A percentile compares a stretch with the other conserved stretches of the same genome.
phyloP scores from a whole-genome alignment of 2,113 vertebrate genomes.

The Orthonyx spaldingii region DNA sequence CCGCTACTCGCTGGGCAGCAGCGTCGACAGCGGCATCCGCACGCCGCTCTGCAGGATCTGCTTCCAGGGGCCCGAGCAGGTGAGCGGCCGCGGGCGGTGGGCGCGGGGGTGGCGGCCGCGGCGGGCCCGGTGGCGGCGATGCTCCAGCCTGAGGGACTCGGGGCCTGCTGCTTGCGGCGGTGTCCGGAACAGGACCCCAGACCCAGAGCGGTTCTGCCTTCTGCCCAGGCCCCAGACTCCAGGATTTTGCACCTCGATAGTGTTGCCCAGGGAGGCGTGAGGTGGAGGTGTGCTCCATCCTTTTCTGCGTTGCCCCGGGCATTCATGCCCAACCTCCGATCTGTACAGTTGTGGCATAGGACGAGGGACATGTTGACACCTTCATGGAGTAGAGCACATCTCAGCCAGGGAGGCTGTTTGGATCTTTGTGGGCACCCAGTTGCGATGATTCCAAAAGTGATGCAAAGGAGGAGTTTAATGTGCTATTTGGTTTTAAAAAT shows the following conservation, averaged over 20 bases:
- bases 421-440: background rate
- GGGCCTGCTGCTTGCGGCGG: background rate
- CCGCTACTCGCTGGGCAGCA: conserved; percentile 90
- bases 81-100: conserved; percentile 62
- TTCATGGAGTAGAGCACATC: fast-evolving
- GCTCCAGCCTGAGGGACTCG: background rate
- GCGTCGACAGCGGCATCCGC: conserved; percentile 91
- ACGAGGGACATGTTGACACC: background rate
- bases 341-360: background rate
- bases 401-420: background rate
- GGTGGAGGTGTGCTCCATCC: background rate
- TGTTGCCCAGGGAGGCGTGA: background rate
- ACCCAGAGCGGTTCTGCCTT: background rate
- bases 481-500: background rate
- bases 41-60: conserved; percentile 97
- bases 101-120: background rate
- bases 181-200: background rate
- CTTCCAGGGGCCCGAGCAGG: conserved; percentile 97
- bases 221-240: background rate
- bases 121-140: background rate
- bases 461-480: background rate
- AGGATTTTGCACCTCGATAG: background rate
- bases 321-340: background rate
- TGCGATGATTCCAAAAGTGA: background rate
- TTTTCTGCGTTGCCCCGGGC: background rate